phyloP scores from a whole-genome alignment of 2,888 invertebrate genomes.

The Caenorhabditis virilis region DNA sequence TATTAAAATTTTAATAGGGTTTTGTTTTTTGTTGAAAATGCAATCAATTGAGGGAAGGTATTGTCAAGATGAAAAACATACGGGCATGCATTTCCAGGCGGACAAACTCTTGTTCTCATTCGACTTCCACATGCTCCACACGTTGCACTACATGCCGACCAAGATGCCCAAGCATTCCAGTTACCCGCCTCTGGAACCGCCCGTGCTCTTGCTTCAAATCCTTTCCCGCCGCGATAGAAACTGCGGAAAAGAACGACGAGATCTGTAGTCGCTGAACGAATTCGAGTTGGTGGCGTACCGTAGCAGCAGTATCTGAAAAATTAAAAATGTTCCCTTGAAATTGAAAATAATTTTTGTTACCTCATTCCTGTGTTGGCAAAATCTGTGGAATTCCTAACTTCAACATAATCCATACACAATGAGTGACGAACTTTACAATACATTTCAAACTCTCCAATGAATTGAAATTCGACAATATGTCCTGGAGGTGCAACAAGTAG shows the following conservation, averaged over 20 bases:
- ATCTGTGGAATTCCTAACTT: constrained; percentile 68
- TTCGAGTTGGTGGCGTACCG: constrained; percentile 62
- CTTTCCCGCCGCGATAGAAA: constrained; percentile 68
- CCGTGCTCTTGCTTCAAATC: constrained; percentile 64
- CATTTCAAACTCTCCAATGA: constrained; percentile 68
- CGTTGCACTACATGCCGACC: constrained; percentile 63
- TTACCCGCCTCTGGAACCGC: constrained; percentile 58
- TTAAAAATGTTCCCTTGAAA: background rate
- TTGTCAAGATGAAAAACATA: constrained; percentile 29
- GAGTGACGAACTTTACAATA: constrained; percentile 69
- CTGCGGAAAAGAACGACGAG: constrained; percentile 68
- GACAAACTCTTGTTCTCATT: constrained; percentile 60
- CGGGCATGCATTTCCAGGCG: constrained; percentile 60
- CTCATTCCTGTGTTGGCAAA: constrained; percentile 69
- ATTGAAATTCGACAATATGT: constrained; percentile 67
- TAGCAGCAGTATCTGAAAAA: constrained; percentile 68
- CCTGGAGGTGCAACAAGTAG: constrained; percentile 65
- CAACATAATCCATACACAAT: constrained; percentile 69
- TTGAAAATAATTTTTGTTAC: constrained; percentile 30
- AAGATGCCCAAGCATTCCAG: constrained; percentile 59
- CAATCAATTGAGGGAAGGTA: too few species aligned
- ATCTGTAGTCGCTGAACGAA: constrained; percentile 67
- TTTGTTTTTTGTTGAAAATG: too few species aligned
- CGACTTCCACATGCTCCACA: constrained; percentile 67
- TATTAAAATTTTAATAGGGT: too few species aligned